Conservation (phyloP, 2,888 invertebrate species). For the Abrostola tripartita region DNA sequence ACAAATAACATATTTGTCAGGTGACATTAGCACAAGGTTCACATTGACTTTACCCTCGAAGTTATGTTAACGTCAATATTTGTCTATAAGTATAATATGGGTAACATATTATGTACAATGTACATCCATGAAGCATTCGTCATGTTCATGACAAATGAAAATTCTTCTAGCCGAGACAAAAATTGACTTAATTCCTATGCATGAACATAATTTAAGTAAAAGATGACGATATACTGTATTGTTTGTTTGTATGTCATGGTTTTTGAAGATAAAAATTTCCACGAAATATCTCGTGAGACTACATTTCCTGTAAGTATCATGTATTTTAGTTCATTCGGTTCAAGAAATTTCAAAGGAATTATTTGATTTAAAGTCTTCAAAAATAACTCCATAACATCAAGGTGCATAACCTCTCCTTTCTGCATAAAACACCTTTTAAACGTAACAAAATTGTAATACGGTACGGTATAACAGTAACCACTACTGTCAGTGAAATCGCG, state of each 20-base stretch:
- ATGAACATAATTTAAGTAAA: not conserved
- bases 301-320: too few species aligned
- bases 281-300: too few species aligned
- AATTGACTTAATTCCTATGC: not conserved
- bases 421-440: too few species aligned
- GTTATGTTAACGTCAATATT: not conserved
- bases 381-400: too few species aligned
- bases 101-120: not conserved
- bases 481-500: too few species aligned
- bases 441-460: too few species aligned
- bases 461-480: too few species aligned
- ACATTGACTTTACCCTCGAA: not conserved
- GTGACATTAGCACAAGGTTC: not conserved
- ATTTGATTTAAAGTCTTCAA: too few species aligned
- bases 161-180: not conserved
- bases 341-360: too few species aligned
- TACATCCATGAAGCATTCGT: slow-evolving; percentile 2
- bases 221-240: not conserved
- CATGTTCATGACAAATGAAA: slow-evolving; percentile 1
- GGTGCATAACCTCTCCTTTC: too few species aligned
- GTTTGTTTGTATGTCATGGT: not conserved
- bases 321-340: too few species aligned
- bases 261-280: too few species aligned
- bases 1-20: not conserved
- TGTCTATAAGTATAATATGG: not conserved